phyloP scores from a whole-genome alignment of 2,797 vertebrate genomes.

The Rousettus madagascariensis region DNA sequence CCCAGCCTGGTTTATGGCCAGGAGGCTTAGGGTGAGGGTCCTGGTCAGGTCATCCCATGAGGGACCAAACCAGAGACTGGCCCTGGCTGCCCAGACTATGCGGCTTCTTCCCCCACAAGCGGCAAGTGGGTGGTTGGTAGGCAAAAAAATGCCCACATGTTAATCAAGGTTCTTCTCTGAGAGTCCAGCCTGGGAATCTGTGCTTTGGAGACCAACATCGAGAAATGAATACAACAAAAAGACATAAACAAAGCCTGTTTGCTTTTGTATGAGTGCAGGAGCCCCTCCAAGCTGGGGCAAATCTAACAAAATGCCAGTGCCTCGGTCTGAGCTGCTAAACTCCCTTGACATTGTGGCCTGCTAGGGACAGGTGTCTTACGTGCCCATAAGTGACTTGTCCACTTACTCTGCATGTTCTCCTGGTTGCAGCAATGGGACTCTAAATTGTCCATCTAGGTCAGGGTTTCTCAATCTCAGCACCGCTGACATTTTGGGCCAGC shows the following conservation, averaged over 20 bases:
- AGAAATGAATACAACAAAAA: slow-evolving; percentile 7
- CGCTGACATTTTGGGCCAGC: not conserved
- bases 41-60: not conserved
- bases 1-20: not conserved
- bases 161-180: not conserved
- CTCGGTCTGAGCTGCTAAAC: not conserved
- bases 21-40: not conserved
- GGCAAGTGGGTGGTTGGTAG: too few species aligned
- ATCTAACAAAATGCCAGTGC: not conserved
- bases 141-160: not conserved
- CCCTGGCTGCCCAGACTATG: not conserved
- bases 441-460: not conserved
- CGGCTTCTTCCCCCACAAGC: not conserved
- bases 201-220: not conserved
- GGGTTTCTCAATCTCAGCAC: not conserved
- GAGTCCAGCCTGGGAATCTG: not conserved
- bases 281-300: not conserved
- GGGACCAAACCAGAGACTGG: not conserved
- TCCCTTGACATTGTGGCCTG: not conserved
- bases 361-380: not conserved
- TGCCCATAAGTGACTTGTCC: not conserved
- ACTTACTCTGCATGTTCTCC: not conserved
- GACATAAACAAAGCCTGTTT: not conserved
- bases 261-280: not conserved
- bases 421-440: not conserved